Conservation (phyloP, 1,140 invertebrate genomes). For the Drosophila nigrodunni region DNA sequence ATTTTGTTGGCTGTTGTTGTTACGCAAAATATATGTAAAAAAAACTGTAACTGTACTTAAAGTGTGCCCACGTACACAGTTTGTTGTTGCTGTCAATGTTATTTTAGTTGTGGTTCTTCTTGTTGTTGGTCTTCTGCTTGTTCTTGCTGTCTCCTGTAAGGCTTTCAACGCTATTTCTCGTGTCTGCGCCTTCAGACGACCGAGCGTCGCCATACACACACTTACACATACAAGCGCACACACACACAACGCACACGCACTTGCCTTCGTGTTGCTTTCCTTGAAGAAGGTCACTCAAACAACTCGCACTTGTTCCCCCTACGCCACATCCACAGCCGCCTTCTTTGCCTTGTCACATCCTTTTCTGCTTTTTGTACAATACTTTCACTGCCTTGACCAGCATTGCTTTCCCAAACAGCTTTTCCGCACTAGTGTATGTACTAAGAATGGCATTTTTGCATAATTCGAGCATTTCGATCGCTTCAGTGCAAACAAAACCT, state of each 20-base stretch:
- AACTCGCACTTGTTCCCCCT: neutral
- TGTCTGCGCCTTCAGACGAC: constrained; percentile 40
- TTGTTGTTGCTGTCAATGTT: constrained; percentile 8
- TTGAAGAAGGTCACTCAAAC: constrained; percentile 72
- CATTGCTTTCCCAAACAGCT: constrained; percentile 41
- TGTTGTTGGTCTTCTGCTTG: constrained; percentile 19
- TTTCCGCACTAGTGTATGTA: constrained; percentile 44
- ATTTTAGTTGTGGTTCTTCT: constrained; percentile 9
- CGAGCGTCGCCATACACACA: constrained; percentile 42
- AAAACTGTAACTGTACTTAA: constrained; percentile 51
- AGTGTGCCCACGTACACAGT: constrained; percentile 13
- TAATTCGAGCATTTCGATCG: constrained; percentile 54
- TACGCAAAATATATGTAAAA: constrained; percentile 33
- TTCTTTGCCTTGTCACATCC: neutral
- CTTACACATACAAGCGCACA: neutral
- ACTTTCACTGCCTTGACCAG: constrained; percentile 56
- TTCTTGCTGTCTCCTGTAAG: constrained; percentile 28
- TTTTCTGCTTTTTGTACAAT: constrained; percentile 14
- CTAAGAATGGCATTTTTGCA: constrained; percentile 45
- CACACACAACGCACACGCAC: constrained; percentile 17
- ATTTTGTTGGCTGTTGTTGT: constrained; percentile 18
- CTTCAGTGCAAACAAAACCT: constrained; percentile 32
- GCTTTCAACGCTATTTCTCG: constrained; percentile 39
- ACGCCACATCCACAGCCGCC: too few relatives aligned
- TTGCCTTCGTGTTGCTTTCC: constrained; percentile 55